phyloP scores from a whole-genome alignment of 2,888 invertebrate genomes.

The Caenorhabditis zanzibari region DNA sequence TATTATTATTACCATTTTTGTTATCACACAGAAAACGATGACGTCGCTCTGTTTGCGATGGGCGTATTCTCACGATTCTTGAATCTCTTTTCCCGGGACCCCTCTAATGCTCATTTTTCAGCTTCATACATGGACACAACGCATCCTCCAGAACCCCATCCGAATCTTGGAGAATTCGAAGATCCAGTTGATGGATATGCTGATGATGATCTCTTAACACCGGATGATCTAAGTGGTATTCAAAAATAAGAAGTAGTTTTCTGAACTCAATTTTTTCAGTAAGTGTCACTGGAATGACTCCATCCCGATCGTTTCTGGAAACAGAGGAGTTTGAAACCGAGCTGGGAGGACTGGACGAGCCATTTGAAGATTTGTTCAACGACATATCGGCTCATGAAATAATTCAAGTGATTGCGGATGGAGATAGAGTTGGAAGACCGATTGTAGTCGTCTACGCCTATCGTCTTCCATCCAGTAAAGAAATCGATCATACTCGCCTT shows the following conservation, averaged over 20 bases:
- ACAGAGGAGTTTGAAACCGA: slow-evolving; percentile 76
- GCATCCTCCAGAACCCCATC: slow-evolving; percentile 29
- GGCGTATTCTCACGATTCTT: slow-evolving; percentile 21
- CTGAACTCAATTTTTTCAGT: slow-evolving; percentile 44
- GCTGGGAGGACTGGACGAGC: slow-evolving; percentile 72
- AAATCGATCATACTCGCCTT: slow-evolving; percentile 89
- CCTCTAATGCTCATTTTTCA: slow-evolving; percentile 17
- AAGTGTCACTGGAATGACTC: slow-evolving; percentile 55
- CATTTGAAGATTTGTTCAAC: slow-evolving; percentile 82
- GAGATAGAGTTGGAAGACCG: slow-evolving; percentile 86
- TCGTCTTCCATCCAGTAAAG: slow-evolving; percentile 90
- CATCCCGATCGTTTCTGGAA: slow-evolving; percentile 74
- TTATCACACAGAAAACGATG: slow-evolving; percentile 6
- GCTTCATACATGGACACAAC: slow-evolving; percentile 24
- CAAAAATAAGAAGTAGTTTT: not conserved
- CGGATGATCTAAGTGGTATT: slow-evolving; percentile 73
- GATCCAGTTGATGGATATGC: slow-evolving; percentile 82
- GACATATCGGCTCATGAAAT: slow-evolving; percentile 90
- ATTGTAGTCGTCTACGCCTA: slow-evolving; percentile 98
- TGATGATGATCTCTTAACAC: slow-evolving; percentile 81
- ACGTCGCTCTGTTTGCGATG: slow-evolving; percentile 7
- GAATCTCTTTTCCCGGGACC: slow-evolving; percentile 5
- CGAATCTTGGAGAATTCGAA: slow-evolving; percentile 73
- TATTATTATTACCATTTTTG: slow-evolving; percentile 23
- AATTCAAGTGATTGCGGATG: slow-evolving; percentile 89